These are phyloP conservation scores for Meloe dianella DNA, from an alignment of 2,888 invertebrate genomes.

Conservation along the genomic window DNA sequence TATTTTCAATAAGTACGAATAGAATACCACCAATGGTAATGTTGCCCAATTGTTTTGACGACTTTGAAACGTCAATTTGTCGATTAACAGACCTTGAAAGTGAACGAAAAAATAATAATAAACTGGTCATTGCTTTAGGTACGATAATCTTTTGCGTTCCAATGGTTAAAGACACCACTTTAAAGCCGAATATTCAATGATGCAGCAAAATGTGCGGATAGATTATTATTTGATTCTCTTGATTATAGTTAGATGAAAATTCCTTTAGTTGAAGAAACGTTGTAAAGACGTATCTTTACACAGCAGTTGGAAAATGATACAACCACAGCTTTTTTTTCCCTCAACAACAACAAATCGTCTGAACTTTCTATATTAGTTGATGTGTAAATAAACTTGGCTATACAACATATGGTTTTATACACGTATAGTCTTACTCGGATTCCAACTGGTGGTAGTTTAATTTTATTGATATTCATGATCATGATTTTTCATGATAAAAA, in stretches of 20 bases:
- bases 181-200: neutral
- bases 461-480: slow-evolving; percentile 14
- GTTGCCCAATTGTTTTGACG: neutral
- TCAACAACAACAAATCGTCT: neutral
- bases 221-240: too few relatives aligned
- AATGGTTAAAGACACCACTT: neutral
- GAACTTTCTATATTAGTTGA: slow-evolving; percentile 20
- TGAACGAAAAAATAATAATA: neutral
- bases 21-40: neutral
- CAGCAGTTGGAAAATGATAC: too few relatives aligned
- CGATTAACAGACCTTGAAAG: neutral
- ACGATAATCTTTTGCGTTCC: neutral
- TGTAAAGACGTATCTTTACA: neutral
- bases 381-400: slow-evolving; percentile 39
- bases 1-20: neutral
- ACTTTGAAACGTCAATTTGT: neutral
- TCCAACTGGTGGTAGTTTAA: slow-evolving; percentile 22
- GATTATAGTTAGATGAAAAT: too few relatives aligned
- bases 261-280: too few relatives aligned
- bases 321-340: neutral
- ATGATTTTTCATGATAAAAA: neutral
- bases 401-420: slow-evolving; percentile 18
- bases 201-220: too few relatives aligned
- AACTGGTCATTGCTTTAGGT: neutral
- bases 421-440: slow-evolving; percentile 16